These are phyloP conservation scores for Pegoplata infirma DNA, from an alignment of 2,888 invertebrate species.

Conservation along the genomic window DNA sequence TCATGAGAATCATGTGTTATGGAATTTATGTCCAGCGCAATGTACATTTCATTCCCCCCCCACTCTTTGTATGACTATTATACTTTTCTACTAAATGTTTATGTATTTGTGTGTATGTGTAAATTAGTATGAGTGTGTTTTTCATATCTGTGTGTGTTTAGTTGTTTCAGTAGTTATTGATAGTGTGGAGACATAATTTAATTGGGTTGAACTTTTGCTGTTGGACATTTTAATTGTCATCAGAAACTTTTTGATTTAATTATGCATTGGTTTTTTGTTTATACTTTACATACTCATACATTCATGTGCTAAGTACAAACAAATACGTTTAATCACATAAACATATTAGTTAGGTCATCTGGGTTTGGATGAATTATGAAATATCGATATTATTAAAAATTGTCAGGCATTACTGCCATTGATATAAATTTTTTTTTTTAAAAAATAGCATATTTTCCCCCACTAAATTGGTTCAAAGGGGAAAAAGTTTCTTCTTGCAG, in stretches of 20 bases:
- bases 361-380: background rate
- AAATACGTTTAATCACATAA: no score
- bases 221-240: conserved; percentile 48
- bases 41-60: background rate
- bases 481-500: no score
- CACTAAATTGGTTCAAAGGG: no score
- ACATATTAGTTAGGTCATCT: no score
- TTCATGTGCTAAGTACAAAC: background rate
- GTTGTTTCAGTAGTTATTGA: conserved; percentile 3
- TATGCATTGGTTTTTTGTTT: conserved; percentile 34
- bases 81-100: background rate
- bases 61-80: no score
- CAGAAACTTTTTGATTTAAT: conserved; percentile 48
- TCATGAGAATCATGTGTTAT: background rate
- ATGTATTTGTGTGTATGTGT: background rate
- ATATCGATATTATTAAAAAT: no score
- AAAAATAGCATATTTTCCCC: no score
- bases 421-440: no score
- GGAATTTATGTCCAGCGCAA: background rate
- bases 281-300: no score
- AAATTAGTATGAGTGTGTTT: background rate
- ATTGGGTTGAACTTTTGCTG: conserved; percentile 50
- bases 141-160: background rate
- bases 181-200: conserved; percentile 44
- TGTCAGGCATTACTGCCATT: no score